These are phyloP conservation scores for Cygnus buccinator DNA, from an alignment of 2,113 vertebrate genomes.

Conservation along the genomic window DNA sequence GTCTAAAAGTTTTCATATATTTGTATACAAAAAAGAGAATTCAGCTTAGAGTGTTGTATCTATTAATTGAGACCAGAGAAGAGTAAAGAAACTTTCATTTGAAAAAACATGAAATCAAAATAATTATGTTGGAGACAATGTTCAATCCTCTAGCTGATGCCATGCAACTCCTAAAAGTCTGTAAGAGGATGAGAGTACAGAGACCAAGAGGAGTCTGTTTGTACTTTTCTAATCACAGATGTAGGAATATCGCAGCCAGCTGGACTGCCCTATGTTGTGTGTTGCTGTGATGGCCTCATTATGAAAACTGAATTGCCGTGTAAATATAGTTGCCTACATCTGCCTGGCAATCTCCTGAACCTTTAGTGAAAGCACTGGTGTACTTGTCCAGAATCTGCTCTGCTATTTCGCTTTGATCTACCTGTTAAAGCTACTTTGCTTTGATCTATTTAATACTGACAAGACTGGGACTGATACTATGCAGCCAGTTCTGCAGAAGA, in stretches of 20 bases:
- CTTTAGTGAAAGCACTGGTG: not conserved
- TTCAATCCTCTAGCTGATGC: not conserved
- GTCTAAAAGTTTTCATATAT: not conserved
- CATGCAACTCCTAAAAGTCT: not conserved
- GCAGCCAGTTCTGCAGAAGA: not conserved
- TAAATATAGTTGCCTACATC: conserved; percentile 9
- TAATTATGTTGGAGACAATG: not conserved
- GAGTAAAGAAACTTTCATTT: not conserved
- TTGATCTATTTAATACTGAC: not conserved
- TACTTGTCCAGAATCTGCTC: not conserved
- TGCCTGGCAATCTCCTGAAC: not conserved
- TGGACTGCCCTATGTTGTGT: not conserved
- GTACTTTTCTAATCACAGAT: not conserved
- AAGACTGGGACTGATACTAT: not conserved
- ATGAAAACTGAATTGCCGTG: conserved; percentile 32
- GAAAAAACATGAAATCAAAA: not conserved
- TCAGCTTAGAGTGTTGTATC: not conserved
- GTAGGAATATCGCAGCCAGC: not conserved
- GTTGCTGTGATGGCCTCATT: not conserved
- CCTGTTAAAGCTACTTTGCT: not conserved
- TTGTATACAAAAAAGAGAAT: not conserved
- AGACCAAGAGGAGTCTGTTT: not conserved
- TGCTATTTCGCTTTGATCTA: not conserved
- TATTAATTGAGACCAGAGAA: not conserved
- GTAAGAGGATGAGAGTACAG: not conserved